Percentiles rank a stretch among this genome's conserved stretches.
Evolutionary conservation across 2,888 invertebrate genomes (phyloP).

Genomic region (Ommatoiulus sabulosus): DNA sequence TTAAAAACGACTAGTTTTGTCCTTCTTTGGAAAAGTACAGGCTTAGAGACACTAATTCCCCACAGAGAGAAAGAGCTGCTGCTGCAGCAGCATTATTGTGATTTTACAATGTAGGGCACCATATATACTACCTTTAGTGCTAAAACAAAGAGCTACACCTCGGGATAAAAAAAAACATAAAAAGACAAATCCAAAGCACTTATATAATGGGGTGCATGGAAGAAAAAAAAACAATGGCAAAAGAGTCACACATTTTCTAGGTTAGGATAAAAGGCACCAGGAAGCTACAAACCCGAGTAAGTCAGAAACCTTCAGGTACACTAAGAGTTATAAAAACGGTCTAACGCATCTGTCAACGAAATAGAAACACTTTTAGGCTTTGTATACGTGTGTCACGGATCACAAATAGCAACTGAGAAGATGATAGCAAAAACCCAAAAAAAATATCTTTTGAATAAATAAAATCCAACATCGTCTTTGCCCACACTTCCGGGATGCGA

Average conservation of each 20-base stretch:
- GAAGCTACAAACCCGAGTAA: background rate
- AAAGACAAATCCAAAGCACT: conserved; percentile 52
- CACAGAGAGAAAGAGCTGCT: conserved; percentile 13
- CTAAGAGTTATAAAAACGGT: background rate
- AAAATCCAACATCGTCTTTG: background rate
- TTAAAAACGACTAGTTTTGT: conserved; percentile 32
- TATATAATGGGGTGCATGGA: conserved; percentile 17
- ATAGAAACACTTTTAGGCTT: conserved; percentile 23
- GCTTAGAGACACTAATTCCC: conserved; percentile 38
- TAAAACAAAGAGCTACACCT: conserved; percentile 41
- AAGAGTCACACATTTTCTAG: background rate
- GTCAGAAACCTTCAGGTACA: background rate
- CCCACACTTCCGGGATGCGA: background rate
- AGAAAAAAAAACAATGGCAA: background rate
- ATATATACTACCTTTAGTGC: conserved; percentile 8
- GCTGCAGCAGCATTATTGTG: conserved; percentile 51
- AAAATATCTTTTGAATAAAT: conserved; percentile 33
- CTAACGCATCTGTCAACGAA: conserved; percentile 17
- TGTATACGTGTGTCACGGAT: background rate
- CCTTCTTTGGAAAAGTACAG: conserved; percentile 23
- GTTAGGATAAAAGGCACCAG: conserved; percentile 12
- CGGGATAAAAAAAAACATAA: conserved; percentile 38
- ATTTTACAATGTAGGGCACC: conserved; percentile 46
- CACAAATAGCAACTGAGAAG: background rate
- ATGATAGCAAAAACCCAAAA: background rate